phyloP scores from a whole-genome alignment of 2,888 invertebrate species.

The Fragum sueziense region DNA sequence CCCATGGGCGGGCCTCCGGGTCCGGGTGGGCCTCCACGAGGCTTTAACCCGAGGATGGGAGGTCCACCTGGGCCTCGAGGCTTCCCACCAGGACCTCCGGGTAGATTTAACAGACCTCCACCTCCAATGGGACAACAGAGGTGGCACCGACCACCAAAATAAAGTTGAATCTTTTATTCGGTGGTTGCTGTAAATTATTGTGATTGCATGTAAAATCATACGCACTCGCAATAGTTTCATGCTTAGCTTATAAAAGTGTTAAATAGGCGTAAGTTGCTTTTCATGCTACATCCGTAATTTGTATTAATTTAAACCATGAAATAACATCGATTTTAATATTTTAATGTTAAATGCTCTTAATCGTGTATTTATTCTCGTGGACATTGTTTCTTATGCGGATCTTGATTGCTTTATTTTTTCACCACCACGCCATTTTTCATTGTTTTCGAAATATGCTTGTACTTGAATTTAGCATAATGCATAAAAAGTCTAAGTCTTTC shows the following conservation, averaged over 20 bases:
- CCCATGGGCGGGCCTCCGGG: conserved; percentile 46
- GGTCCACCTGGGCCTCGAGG: conserved; percentile 56
- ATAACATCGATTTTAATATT: neutral
- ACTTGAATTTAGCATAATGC: too few species aligned
- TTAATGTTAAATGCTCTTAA: neutral
- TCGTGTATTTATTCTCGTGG: neutral
- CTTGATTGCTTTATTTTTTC: too few species aligned
- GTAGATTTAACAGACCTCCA: conserved; percentile 54
- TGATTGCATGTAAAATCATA: neutral
- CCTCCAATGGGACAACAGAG: conserved; percentile 54
- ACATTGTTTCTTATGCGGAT: too few species aligned
- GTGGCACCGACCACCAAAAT: conserved; percentile 54
- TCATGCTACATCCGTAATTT: neutral
- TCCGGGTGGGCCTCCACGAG: conserved; percentile 47
- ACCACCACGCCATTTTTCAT: too few species aligned
- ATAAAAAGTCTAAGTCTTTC: too few species aligned
- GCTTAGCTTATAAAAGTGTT: neutral
- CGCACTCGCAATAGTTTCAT: neutral
- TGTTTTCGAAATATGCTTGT: too few species aligned
- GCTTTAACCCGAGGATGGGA: conserved; percentile 57
- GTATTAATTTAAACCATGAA: neutral
- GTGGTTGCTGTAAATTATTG: neutral
- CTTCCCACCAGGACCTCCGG: conserved; percentile 52
- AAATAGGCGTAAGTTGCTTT: neutral
- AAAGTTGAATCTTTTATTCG: neutral